A percentile compares a stretch with the other conserved stretches of the same genome.
Evolutionary conservation across 2,113 vertebrate species (phyloP).

Genomic region (Micromys minutus): DNA sequence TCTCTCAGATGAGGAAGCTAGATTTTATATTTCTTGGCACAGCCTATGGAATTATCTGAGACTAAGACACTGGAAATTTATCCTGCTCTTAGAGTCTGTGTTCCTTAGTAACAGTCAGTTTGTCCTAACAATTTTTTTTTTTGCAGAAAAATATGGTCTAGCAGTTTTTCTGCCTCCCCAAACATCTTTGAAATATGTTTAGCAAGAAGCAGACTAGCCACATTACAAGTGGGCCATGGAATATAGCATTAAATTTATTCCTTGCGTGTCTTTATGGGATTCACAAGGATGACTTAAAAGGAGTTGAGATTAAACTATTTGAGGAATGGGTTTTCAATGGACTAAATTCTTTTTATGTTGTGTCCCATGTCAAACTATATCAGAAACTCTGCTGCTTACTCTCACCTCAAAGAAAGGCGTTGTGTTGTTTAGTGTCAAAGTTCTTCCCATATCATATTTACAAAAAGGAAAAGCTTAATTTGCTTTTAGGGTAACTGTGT

Average conservation of each 20-base stretch:
- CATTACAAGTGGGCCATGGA: neutral
- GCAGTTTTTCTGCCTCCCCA: neutral
- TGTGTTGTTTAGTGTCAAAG: neutral
- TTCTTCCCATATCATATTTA: neutral
- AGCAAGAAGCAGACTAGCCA: constrained; percentile 2
- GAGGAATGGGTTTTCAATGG: neutral
- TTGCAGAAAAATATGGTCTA: constrained; percentile 18
- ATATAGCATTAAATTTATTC: neutral
- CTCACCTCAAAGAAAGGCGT: neutral
- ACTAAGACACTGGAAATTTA: constrained; percentile 11
- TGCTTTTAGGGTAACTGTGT: neutral
- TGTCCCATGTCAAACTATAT: neutral
- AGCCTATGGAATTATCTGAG: constrained; percentile 46
- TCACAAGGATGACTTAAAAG: neutral
- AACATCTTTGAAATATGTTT: constrained; percentile 35
- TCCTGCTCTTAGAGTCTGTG: neutral
- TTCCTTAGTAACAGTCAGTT: neutral
- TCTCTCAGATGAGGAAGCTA: neutral
- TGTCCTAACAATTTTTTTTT: constrained; percentile 26
- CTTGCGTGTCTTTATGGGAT: neutral
- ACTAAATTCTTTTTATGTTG: neutral
- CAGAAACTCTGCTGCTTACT: neutral
- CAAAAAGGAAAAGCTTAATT: neutral
- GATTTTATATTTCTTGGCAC: constrained; percentile 29
- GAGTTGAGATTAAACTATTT: neutral